Conservation (phyloP, 2,888 invertebrate species). For the Leucophora obtusa region DNA sequence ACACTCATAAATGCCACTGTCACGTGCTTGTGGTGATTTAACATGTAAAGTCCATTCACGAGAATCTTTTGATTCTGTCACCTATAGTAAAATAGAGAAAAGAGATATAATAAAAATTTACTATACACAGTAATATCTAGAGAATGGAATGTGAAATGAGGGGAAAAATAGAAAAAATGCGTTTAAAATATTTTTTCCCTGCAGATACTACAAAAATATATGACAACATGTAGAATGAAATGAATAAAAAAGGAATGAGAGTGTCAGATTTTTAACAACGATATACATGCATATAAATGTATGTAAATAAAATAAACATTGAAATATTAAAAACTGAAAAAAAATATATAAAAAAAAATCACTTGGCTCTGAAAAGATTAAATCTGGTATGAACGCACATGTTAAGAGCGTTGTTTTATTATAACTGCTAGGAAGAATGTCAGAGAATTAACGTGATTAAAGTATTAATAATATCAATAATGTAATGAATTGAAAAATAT, state of each 20-base stretch:
- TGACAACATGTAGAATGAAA: background rate
- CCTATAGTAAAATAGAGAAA: constrained; percentile 67
- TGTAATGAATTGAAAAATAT: no score
- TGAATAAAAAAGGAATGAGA: background rate
- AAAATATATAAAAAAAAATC: background rate
- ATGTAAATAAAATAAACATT: background rate
- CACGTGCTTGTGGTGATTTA: constrained; percentile 90
- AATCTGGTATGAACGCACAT: background rate
- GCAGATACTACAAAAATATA: background rate
- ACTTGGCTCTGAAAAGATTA: background rate
- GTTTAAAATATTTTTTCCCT: constrained; percentile 1
- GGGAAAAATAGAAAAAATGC: background rate
- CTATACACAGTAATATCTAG: background rate
- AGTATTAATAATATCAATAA: no score
- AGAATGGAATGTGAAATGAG: background rate
- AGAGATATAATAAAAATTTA: background rate
- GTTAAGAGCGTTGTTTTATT: no score
- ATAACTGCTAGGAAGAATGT: no score
- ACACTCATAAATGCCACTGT: constrained; percentile 84
- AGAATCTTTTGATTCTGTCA: constrained; percentile 83
- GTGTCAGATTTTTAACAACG: background rate
- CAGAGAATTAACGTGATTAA: background rate
- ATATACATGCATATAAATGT: background rate
- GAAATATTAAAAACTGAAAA: no score
- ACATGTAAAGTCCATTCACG: constrained; percentile 94